Evolutionary conservation across 2,797 vertebrate genomes (phyloP), one percentile per base, ranked within the genome.

Genomic region (Amniataba percoides): DNA sequence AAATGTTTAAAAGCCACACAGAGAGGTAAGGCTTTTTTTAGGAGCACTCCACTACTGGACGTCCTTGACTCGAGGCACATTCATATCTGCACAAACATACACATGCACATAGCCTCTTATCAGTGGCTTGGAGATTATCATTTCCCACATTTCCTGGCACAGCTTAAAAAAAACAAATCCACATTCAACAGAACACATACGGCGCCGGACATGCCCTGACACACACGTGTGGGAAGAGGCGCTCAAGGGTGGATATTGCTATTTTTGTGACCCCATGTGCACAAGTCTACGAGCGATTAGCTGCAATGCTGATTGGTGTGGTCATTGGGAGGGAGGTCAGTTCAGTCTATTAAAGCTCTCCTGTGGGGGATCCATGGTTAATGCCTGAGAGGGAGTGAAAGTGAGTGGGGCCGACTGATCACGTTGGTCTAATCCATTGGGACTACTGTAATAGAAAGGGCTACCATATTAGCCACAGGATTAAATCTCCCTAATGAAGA

Each of bases 281-380:
- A 42, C 60, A 52, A 76, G 73, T 64, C 64, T 8, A 61, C 63
- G 34, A 63, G 66, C 0, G 42, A 72, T 86, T 60, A 78, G 76
- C 71, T 74, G 21, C n/a, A 80, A 49, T 45, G 16, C 45, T 3
- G 63, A 78, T 60, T 57, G 52, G 66, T 21, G 69, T 56, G 72
- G 78, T 36, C 81, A 87, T 52, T 76, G 59, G 74, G 57, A 18
- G 16, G 83, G 74, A 86, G 84, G 76, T 87, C 80, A 89, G 71
- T 69, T 77, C 42, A 72, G 84, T 75, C 77, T 78, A 90, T 89
- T 86, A 89, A 91, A 90, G 71, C 75, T 62, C 63, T 80, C 77
- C 83, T 78, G 42, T 81, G 78, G 81, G 78, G 84, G 84, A 88
- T 67, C 64, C 57, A 70, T 7, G 45, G 65, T 76, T 88, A 88